Base-by-base conservation (phyloP, 92 coral and sea anemone species). In the Parazoanthus darwini region DNA sequence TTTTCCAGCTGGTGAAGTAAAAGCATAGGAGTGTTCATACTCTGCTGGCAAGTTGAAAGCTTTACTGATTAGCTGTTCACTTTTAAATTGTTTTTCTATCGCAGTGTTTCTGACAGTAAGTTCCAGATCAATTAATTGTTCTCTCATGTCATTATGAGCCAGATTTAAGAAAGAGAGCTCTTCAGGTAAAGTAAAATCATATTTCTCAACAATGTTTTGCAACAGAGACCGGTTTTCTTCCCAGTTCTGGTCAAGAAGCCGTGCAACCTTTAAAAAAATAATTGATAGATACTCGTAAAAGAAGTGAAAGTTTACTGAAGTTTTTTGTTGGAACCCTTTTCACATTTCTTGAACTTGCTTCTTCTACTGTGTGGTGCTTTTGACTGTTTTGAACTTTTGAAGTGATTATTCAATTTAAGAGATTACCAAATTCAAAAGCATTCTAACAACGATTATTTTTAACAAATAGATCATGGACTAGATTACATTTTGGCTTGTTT, bases 191-290 rank as follows among this genome's bases (percentile, higher is more conserved):
- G 33, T 48, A 22, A 77, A 77, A 44, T 63, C 81, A 77, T 77
- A 77, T 48, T 77, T 77, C 15, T 43, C 4, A 7, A 77, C 54
- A 39, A 77, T 77, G 0, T 77, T 63, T 63, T 77, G 56, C 50
- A 77, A 48, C 81, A 77, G 4, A 39, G 50, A 44, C 10, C 81
- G 26, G 81, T 77, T 77, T 77, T 25, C 81, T 77, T 77, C 81
- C 81, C 81, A 77, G 26, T 77, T 77, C 58, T 77, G 63, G 81
- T 77, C 81, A 77, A 77, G 81, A 5, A 77, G 81, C 81, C 81
- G 44, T 77, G 81, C 81, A 77, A 77, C 81, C 81, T 77, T 29
- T 77, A 39, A 77, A 77, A 44, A 44, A 43, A 42, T 20, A 77
- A 48, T 44, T 77, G 22, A 38, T n/a, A 77, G 54, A 39, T 77